Base-by-base conservation (phyloP, 2,113 vertebrate species). In the Lichenostomus cassidix region DNA sequence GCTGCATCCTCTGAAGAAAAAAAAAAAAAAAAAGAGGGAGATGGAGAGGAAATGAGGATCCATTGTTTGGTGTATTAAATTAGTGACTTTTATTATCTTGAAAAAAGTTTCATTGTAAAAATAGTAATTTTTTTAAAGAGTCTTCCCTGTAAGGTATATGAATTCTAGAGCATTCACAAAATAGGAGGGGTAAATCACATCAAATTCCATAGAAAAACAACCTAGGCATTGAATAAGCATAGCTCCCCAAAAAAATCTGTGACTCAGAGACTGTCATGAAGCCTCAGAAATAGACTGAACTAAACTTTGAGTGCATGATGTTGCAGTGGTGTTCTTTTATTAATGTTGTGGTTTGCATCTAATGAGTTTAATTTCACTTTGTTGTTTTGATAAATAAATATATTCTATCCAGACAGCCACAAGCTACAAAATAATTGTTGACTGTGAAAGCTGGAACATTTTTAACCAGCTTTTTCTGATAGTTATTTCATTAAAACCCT, bases 381-480 rank as follows among this genome's bases (percentile, higher is more conserved):
- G 27, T 81, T 96, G 47, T 80, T 93, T 94, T 73, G 75, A 65
- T 92, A 94, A 94, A 92, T 90, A 85, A 87, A 71, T 89, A 55
- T 69, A 90, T 80, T 88, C 53, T 76, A 53, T 69, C n/a, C 37
- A 85, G 92, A 73, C 74, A 92, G 71, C 67, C 90, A 86, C 46
- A 80, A 88, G 82, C 58, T 94, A 76, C 35, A 80, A 93, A 83
- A 93, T 93, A 91, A 90, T 90, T 93, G 82, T 91, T 82, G 37
- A 65, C 31, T 90, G 12, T 73, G 62, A 85, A 90, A 85, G 70
- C 27, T 1, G 2, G 25, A 76, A 76, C 37, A 37, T 85, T 95
- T 95, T 95, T 46, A 91, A 62, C 59, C 16, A 70, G 31, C 37
- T 93, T 83, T 93, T 85, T 46, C 50, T 85, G 46, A 56, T 73